Percentiles rank a stretch among this genome's conserved stretches.
Conservation (phyloP, 2,113 vertebrate species). For the Noturus placidus region DNA sequence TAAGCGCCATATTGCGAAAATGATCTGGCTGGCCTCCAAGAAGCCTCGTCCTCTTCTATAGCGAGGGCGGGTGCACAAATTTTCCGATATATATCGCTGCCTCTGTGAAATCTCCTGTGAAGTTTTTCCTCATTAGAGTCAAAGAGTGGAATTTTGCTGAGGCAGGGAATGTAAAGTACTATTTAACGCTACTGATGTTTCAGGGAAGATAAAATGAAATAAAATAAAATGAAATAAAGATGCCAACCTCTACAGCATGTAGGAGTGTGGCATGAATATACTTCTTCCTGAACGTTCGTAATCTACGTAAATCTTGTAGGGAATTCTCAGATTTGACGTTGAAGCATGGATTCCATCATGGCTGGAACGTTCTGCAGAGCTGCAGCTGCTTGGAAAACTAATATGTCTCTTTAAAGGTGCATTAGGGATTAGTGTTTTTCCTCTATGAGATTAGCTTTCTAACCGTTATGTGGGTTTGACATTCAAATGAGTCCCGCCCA, state of each 20-base stretch:
- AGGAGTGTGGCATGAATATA: background rate
- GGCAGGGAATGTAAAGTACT: slow-evolving; percentile 14
- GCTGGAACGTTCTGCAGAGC: background rate
- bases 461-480: background rate
- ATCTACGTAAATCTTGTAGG: background rate
- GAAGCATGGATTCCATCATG: background rate
- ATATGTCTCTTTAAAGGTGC: background rate
- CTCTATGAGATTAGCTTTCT: background rate
- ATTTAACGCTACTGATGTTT: background rate
- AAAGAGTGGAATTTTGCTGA: slow-evolving; percentile 30
- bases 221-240: background rate
- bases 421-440: background rate
- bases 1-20: background rate
- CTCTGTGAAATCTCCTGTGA: slow-evolving; percentile 33
- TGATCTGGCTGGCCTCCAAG: slow-evolving; percentile 5
- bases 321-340: background rate
- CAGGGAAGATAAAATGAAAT: background rate
- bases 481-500: background rate
- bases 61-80: slow-evolving; percentile 8
- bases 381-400: background rate
- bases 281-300: background rate
- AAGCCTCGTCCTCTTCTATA: background rate
- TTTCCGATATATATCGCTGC: slow-evolving; percentile 28
- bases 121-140: slow-evolving; percentile 28
- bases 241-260: background rate